These are phyloP conservation scores for Drosophila putrida DNA, from an alignment of 2,888 invertebrate genomes.

Conservation along the genomic window DNA sequence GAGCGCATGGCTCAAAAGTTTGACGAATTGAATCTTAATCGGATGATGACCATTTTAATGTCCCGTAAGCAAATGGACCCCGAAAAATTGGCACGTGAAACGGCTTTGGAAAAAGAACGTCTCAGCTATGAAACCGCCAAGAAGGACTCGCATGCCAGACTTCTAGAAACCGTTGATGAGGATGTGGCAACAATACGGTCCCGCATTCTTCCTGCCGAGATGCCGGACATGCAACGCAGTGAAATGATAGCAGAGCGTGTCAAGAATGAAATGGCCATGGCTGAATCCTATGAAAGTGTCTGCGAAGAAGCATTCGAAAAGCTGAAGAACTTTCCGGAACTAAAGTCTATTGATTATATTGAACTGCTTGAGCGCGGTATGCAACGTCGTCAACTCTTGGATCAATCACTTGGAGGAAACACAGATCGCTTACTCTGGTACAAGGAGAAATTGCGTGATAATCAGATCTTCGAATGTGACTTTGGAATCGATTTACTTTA, in stretches of 20 bases:
- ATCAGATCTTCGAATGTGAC: constrained; percentile 72
- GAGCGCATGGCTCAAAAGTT: constrained; percentile 86
- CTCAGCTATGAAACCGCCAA: constrained; percentile 86
- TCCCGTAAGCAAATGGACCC: constrained; percentile 84
- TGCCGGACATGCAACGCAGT: constrained; percentile 83
- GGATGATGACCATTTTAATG: constrained; percentile 86
- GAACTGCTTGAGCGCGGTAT: constrained; percentile 82
- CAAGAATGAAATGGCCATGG: constrained; percentile 57
- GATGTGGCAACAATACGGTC: constrained; percentile 82
- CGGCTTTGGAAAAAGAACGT: constrained; percentile 89
- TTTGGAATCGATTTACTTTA: constrained; percentile 71
- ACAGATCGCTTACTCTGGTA: constrained; percentile 80
- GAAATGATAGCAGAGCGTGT: constrained; percentile 80
- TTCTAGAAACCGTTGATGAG: constrained; percentile 73
- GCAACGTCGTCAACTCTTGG: constrained; percentile 79
- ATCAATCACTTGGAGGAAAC: constrained; percentile 82
- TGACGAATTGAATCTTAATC: constrained; percentile 88
- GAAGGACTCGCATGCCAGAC: constrained; percentile 74
- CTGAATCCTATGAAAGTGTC: constrained; percentile 64
- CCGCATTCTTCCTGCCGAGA: constrained; percentile 85
- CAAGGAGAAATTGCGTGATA: constrained; percentile 57
- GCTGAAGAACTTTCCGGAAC: constrained; percentile 61
- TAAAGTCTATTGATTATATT: constrained; percentile 74
- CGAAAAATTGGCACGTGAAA: constrained; percentile 87
- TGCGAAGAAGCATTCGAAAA: constrained; percentile 60